These are phyloP conservation scores for Odocoileus virginianus DNA, from an alignment of 2,113 vertebrate species.

Conservation along the genomic window DNA sequence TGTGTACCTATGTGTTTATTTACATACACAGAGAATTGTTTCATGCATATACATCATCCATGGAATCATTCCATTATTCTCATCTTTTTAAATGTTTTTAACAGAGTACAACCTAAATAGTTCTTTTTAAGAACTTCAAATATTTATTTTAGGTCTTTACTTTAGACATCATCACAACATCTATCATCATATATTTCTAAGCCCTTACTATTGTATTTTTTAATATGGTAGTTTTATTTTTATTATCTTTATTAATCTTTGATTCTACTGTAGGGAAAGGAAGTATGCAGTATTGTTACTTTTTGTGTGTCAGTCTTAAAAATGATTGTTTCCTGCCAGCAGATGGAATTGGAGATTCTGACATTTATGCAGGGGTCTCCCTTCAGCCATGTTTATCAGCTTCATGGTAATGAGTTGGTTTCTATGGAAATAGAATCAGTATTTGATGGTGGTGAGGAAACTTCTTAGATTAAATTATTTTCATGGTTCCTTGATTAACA, in stretches of 20 bases:
- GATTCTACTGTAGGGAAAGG: neutral
- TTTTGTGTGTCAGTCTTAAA: conserved; percentile 25
- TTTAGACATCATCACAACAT: neutral
- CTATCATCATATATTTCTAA: neutral
- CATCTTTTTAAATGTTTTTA: neutral
- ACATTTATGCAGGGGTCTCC: neutral
- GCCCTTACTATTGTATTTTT: neutral
- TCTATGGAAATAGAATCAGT: conserved; percentile 71
- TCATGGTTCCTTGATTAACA: conserved; percentile 58
- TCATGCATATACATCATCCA: neutral
- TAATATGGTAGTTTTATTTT: neutral
- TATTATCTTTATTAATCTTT: conserved; percentile 31
- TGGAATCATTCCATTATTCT: neutral
- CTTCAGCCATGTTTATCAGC: conserved; percentile 44
- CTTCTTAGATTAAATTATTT: conserved; percentile 63
- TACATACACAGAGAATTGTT: neutral
- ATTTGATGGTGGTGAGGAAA: conserved; percentile 56
- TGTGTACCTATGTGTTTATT: neutral
- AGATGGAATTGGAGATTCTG: conserved; percentile 16
- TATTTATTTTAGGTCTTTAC: neutral
- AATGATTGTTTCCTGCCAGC: conserved; percentile 45
- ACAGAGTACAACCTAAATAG: neutral
- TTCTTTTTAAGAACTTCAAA: neutral
- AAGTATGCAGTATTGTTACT: conserved; percentile 1
- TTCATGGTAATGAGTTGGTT: conserved; percentile 54